Conservation (phyloP, 2,113 vertebrate species). For the Emydura subglobosa region DNA sequence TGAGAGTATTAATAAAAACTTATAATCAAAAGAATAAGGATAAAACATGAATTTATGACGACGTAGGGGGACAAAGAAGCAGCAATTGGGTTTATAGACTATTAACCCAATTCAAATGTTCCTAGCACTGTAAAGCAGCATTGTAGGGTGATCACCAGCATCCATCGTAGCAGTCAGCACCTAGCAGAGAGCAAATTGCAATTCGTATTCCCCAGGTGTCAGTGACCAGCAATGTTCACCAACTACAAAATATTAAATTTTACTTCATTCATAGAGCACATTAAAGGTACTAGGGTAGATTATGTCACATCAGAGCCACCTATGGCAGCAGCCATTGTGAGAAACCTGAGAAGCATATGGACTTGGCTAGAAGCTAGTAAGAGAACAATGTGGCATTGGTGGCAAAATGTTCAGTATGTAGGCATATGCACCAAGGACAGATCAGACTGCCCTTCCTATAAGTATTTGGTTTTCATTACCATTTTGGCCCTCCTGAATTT, state of each 20-base stretch:
- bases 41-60: neutral
- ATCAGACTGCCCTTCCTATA: neutral
- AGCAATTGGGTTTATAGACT: fast-evolving
- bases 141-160: neutral
- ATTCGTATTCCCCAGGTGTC: neutral
- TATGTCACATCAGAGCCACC: constrained; percentile 3
- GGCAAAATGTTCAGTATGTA: neutral
- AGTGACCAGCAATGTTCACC: neutral
- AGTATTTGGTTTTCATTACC: constrained; percentile 18
- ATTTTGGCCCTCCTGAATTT: neutral
- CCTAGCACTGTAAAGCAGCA: neutral
- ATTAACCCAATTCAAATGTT: neutral
- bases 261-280: neutral
- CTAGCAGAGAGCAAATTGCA: neutral
- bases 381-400: neutral
- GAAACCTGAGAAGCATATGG: neutral
- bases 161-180: neutral
- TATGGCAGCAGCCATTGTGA: neutral
- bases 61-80: neutral
- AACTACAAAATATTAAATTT: neutral
- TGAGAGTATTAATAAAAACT: neutral
- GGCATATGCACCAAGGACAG: neutral
- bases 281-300: constrained; percentile 18
- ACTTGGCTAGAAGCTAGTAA: constrained; percentile 12
- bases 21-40: neutral